Evolutionary conservation across 2,113 vertebrate species (phyloP), one percentile per base, ranked within the genome.

Genomic region (Boleophthalmus pectinirostris): DNA sequence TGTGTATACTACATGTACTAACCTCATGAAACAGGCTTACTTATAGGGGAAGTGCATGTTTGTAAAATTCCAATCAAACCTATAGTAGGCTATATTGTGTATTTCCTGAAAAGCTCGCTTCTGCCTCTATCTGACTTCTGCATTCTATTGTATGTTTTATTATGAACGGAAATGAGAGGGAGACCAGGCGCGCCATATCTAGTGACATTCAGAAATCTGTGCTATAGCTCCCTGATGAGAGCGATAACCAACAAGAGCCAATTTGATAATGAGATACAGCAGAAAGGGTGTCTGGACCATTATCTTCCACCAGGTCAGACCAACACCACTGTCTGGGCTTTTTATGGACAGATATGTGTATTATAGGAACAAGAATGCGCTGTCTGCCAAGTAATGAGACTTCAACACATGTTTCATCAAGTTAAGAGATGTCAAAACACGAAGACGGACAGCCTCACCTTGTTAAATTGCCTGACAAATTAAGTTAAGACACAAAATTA

Each of bases 261-360:
- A 74, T 87, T 87, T 84, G 77, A 84, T 89, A 90, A 92, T 90
- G 83, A 86, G 79, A 87, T 80, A 73, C 80, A 76, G 78, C 66
- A 82, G 46, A 80, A 79, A 86, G 75, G 65, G 47, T 72, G 75
- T 81, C 70, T n/a, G 18, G 73, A 61, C 74, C 79, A 82, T 89
- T 90, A 87, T 80, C 71, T 80, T 83, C 82, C 70, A 66, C 66
- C 12, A 23, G 78, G 86, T 88, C 82, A 89, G 80, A 79, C 83
- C 69, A 61, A 35, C 14, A 74, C 24, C 67, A 35, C 65, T 46
- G 70, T 83, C 83, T 73, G 71, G 76, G 73, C 72, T 77, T 74
- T 46, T 82, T 81, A 78, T 75, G 58, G 74, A 75, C 71, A 54
- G 58, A 80, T 87, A 87, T 79, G 54, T 81, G 51, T 79, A 70